These are phyloP conservation scores for Alitta virens DNA, from an alignment of 2,888 invertebrate genomes.

Conservation along the genomic window DNA sequence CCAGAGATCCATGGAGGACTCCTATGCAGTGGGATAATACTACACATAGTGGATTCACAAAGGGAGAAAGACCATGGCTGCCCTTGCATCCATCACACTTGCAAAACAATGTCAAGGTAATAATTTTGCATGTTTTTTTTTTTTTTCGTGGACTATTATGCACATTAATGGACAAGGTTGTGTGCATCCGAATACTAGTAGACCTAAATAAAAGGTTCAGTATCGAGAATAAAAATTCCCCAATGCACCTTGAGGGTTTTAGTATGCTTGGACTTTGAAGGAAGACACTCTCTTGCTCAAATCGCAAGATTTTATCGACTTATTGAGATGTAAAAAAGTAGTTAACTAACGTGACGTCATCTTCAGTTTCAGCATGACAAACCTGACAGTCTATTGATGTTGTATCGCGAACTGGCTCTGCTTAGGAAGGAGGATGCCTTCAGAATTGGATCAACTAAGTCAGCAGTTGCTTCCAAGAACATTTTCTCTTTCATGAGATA, in stretches of 20 bases:
- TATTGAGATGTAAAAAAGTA: too few species aligned
- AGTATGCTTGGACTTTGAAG: too few species aligned
- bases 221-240: too few species aligned
- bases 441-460: constrained; percentile 37
- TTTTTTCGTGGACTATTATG: too few species aligned
- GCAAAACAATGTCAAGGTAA: constrained; percentile 37
- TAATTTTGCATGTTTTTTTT: too few species aligned
- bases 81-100: constrained; percentile 38
- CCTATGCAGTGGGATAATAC: constrained; percentile 53
- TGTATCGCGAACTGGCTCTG: constrained; percentile 25
- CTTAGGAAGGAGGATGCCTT: constrained; percentile 40
- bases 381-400: not conserved
- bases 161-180: not conserved
- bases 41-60: constrained; percentile 47
- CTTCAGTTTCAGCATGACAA: too few species aligned
- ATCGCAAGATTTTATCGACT: too few species aligned
- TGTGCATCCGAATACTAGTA: too few species aligned
- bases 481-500: constrained; percentile 46
- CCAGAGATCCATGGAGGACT: constrained; percentile 1
- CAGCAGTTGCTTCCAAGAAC: constrained; percentile 32
- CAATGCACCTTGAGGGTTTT: too few species aligned
- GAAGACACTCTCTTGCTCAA: too few species aligned
- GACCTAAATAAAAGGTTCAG: too few species aligned
- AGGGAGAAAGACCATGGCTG: constrained; percentile 36
- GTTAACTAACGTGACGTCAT: too few species aligned